Conservation (phyloP, 2,888 invertebrate genomes). For the Chaetoderma sp. region DNA sequence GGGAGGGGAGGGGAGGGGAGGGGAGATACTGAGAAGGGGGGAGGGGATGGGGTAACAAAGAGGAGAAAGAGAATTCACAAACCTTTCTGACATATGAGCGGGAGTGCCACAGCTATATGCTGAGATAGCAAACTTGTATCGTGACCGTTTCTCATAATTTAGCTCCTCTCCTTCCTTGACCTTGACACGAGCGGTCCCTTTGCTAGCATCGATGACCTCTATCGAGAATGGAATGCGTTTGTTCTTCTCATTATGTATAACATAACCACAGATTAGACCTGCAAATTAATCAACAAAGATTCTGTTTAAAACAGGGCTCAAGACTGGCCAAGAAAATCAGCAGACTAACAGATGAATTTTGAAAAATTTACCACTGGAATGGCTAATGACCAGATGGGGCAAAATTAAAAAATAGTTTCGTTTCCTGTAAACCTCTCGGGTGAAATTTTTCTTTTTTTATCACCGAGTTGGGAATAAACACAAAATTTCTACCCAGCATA, state of each 20-base stretch:
- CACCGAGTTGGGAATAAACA: no score
- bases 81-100: neutral
- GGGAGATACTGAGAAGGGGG: neutral
- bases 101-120: constrained; percentile 85
- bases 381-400: no score
- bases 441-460: no score
- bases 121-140: constrained; percentile 95
- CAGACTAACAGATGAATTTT: no score
- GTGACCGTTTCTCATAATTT: constrained; percentile 93
- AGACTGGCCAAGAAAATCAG: no score
- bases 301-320: no score
- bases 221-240: constrained; percentile 58
- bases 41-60: no score
- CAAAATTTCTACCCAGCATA: no score
- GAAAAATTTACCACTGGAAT: no score
- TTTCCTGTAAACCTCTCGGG: no score
- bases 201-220: constrained; percentile 50
- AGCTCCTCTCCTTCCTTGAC: constrained; percentile 73
- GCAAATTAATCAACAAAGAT: constrained; percentile 36
- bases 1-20: neutral
- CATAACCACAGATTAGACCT: constrained; percentile 64
- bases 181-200: constrained; percentile 59
- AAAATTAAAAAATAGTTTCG: no score
- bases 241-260: constrained; percentile 46
- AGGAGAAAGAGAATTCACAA: neutral